Base-by-base conservation (phyloP, 2,113 vertebrate species). In the Fukomys damarensis region DNA sequence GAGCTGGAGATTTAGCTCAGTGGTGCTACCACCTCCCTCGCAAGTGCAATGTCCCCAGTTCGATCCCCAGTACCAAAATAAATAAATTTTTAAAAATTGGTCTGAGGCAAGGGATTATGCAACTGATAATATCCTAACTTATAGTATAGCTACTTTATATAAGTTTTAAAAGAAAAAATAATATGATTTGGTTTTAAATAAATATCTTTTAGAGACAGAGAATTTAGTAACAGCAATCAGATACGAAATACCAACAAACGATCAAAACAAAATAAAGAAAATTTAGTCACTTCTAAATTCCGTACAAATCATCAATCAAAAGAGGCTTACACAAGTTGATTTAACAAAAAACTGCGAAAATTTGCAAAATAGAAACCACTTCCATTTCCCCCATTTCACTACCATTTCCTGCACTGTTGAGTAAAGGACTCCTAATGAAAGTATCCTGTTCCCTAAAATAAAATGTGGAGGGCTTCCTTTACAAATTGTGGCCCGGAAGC, bases 181-280 rank as follows among this genome's bases (percentile, higher is more conserved):
- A 54, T 41, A 81, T 24, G 11, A 76, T 13, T 93, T 77, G 35
- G 35, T 80, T 92, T 88, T 59, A 95, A 90, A 54, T 76, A 94
- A 92, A 52, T 76, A 95, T 70, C 91, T 61, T 59, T 56, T 52
- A 70, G 77, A 85, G 30, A 93, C 17, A n/a, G 14, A 94, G 32
- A 35, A 76, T 85, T 95, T 95, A 87, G 81, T 38, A 80, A 68
- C 1, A 76, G 86, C 26, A 92, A 92, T 85, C 58, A 95, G 82
- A 86, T 65, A 54, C 38, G 61, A 89, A 16, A 92, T 20, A 88
- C 22, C 65, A 95, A 95, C 5, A 89, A 86, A 54, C 17, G 86
- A 89, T 91, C 41, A 93, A 83, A 19, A 38, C 13, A 95, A 94
- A 97, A 86, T 76, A 96, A 89, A 84, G 65, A 84, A 90, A 58